These are phyloP conservation scores for Corythornis vintsioides DNA, from an alignment of 2,113 vertebrate genomes.

Conservation along the genomic window DNA sequence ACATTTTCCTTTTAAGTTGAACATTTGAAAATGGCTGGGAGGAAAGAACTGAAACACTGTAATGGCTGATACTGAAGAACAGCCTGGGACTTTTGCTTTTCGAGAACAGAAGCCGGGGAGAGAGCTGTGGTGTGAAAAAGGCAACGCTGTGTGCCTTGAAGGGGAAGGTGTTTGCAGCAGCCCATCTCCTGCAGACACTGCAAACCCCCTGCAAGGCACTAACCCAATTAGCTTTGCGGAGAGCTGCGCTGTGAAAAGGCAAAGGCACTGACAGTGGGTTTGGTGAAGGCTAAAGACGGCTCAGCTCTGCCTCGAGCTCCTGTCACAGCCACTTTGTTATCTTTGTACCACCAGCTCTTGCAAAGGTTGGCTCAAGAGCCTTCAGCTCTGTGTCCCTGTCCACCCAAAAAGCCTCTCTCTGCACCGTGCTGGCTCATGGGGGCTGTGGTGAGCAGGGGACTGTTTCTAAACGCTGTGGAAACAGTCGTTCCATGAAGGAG, in stretches of 20 bases:
- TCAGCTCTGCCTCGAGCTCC: conserved; percentile 58
- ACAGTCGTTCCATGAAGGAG: not conserved
- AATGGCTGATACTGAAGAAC: conserved; percentile 74
- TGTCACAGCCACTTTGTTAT: conserved; percentile 24
- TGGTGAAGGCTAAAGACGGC: conserved; percentile 64
- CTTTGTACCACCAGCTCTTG: conserved; percentile 10
- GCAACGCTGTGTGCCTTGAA: conserved; percentile 47
- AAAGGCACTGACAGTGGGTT: conserved; percentile 62
- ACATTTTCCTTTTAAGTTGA: conserved; percentile 82
- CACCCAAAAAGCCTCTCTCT: not conserved
- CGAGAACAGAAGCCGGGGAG: conserved; percentile 58
- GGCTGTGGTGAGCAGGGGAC: not conserved
- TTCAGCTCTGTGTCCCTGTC: conserved; percentile 2
- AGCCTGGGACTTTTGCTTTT: conserved; percentile 73
- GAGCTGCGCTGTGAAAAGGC: conserved; percentile 66
- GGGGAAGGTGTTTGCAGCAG: conserved; percentile 63
- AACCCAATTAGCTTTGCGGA: conserved; percentile 51
- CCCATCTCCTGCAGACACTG: conserved; percentile 58
- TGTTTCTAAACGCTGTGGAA: not conserved
- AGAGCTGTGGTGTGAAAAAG: conserved; percentile 65
- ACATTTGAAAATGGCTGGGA: conserved; percentile 79
- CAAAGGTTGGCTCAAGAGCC: conserved; percentile 44
- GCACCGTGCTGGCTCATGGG: not conserved
- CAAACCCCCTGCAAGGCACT: conserved; percentile 47
- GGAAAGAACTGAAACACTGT: conserved; percentile 76